Base-by-base conservation (phyloP, 2,888 invertebrate genomes). In the Stegophylla sp. region DNA sequence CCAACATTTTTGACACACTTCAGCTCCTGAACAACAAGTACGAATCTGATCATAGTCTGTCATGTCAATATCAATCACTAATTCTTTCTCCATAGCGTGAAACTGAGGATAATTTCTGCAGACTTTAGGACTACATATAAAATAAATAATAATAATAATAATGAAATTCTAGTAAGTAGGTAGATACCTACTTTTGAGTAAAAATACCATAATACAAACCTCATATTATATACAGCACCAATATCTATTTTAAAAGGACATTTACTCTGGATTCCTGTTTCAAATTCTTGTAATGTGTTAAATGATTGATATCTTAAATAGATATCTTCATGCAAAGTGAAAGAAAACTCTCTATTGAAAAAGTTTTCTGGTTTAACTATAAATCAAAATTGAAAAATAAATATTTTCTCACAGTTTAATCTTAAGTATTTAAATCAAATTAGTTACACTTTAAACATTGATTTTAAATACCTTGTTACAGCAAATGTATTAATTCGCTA, bases 51-150 rank as follows among this genome's bases (percentile, higher is more conserved):
- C 98, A 87, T 99, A 99, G 88, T 99, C 99, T 51, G 98, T 98
- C 90, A 99, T 93, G 89, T 99, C 99, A 85, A 99, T 98, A 90
- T 99, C 99, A 88, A 99, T 96, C 0, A 99, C 96, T 17, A 99
- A 88, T 88, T 99, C 99, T 86, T 95, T 93, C 85, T 94, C 91
- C 23, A 91, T 86, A 85, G 93, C 87, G 87, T 89, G 86, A 84
- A 91, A 89, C 34, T 86, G 86, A 28, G 86, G 82, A 53, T 86
- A 84, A 26, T 86, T 86, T 72, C 86, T 85, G 77, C 88, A 86
- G 34, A 87, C 87, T 84, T 90, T 90, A 10, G 92, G 92, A 86
- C 91, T 89, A 85, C 81, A 86, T 87, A 43, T 53, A 43, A 61
- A 34, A 69, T 45, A 34, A 13, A 45, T 23, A 17, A 26, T 45